Base-by-base conservation (phyloP, 2,113 vertebrate genomes). In the Xenopus borealis region DNA sequence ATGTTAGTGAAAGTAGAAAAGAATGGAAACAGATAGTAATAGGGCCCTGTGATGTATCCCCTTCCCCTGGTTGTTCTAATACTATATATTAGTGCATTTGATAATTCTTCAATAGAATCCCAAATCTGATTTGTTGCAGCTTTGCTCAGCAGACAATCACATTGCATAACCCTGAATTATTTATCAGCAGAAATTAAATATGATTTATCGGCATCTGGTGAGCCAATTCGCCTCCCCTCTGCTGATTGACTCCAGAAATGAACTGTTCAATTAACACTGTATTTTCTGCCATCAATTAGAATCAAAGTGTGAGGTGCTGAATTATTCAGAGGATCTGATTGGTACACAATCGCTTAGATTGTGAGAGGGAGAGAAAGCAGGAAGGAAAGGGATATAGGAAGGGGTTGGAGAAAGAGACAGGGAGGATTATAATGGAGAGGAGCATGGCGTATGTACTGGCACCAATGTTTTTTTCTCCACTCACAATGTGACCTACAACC, bases 261-360 rank as follows among this genome's bases (percentile, higher is more conserved):
- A 74, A 23, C 27, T 47, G 27, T 58, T 50, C 72, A 75, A 67
- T 75, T 67, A 75, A 67, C 66, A 33, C 47, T n/a, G 57, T 65
- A 20, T 30, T 64, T 53, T 30, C 19, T 50, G 19, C 66, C 65
- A 67, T 75, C 66, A 66, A 69, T 75, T 75, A 75, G 53, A 57
- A 52, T 53, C 55, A 75, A 67, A 69, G 72, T 50, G 58, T 75
- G 30, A 44, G 40, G 12, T n/a, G 8, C 66, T 75, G 58, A 69
- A 75, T 75, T 68, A 75, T 75, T 75, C 44, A 75, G 18, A 75
- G 65, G 13, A 27, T 73, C 63, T 44, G 47, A 72, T 64, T 53
- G 13, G 47, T 44, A 40, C 23, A 13, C 57, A 52, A 66, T 20
- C 23, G 23, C 23, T 27, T 27, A 27, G 23, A 27, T 27, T 27